Base-by-base conservation (phyloP, 2,113 vertebrate genomes). In the Illadopsis cleaveri region DNA sequence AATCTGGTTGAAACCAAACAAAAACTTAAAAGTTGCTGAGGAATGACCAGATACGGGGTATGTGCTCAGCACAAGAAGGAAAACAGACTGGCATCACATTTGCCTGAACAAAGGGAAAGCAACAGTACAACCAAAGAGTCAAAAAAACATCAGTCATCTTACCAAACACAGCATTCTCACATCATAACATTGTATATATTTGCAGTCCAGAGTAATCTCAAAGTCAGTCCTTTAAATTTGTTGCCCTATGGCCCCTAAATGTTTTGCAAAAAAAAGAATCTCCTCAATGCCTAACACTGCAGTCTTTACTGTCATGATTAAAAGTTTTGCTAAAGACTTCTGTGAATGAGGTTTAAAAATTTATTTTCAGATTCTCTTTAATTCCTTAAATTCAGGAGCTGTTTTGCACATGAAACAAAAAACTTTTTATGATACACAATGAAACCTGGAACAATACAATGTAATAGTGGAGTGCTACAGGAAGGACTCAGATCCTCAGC, bases 21-120 rank as follows among this genome's bases (percentile, higher is more conserved):
- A 86, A 81, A 75, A 10, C 21, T 44, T 28, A 28, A 38, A 7
- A 57, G 47, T 10, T 77, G 33, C 45, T 69, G 58, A 90, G 58
- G 33, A 90, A 82, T 65, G 8, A 86, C 56, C 54, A 70, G 54
- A 50, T 53, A 60, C 0, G 0, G 0, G 0, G 28, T 2, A 0
- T 22, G 15, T 45, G 66, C 56, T 76, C 45, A 48, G 70, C 37
- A 6, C 19, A 66, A 61, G 0, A 1, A 73, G 24, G 44, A 82
- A 58, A 78, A 19, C 22, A 72, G 53, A 44, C 27, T 68, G 61
- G 21, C 12, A 40, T 27, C 37, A 12, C 0, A 0, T 66, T 33
- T 76, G 30, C 12, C 31, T 50, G 11, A 35, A 73, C 24, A 33
- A 80, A 65, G 33, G 64, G 12, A 79, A 44, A 56, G 27, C 9